These are phyloP conservation scores for Ondatra zibethicus DNA, from an alignment of 2,113 vertebrate species.

Conservation along the genomic window DNA sequence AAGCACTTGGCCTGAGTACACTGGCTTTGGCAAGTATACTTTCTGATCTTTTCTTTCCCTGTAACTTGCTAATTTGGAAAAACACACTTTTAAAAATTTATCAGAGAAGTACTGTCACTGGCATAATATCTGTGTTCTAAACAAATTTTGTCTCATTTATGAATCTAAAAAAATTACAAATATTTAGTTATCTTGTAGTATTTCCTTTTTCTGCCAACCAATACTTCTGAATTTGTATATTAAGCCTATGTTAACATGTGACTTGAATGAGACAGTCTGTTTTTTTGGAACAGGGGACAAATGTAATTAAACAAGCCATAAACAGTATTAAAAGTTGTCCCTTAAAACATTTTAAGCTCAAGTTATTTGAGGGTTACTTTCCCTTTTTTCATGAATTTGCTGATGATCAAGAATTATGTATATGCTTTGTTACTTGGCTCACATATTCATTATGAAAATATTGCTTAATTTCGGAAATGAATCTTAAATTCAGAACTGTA, in stretches of 20 bases:
- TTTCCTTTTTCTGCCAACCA: slow-evolving; percentile 37
- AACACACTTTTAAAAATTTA: slow-evolving; percentile 51
- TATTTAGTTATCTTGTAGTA: slow-evolving; percentile 65
- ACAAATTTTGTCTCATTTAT: slow-evolving; percentile 46
- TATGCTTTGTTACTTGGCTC: slow-evolving; percentile 9
- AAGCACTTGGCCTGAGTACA: slow-evolving; percentile 83
- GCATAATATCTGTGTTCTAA: slow-evolving; percentile 56
- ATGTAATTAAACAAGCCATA: slow-evolving; percentile 20
- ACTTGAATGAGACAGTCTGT: neutral
- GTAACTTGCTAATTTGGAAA: slow-evolving; percentile 74
- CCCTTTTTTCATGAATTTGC: neutral
- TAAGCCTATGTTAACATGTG: slow-evolving; percentile 5
- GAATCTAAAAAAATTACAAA: slow-evolving; percentile 53
- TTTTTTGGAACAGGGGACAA: neutral
- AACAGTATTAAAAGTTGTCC: slow-evolving; percentile 8
- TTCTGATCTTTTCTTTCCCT: slow-evolving; percentile 73
- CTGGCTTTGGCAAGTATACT: slow-evolving; percentile 92
- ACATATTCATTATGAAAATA: slow-evolving; percentile 1
- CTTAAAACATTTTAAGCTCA: slow-evolving; percentile 58
- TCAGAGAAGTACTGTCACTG: slow-evolving; percentile 63
- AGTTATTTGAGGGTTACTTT: slow-evolving; percentile 48
- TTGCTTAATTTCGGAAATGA: slow-evolving; percentile 49
- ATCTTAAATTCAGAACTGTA: slow-evolving; percentile 56
- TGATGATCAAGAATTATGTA: neutral
- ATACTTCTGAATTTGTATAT: slow-evolving; percentile 33